Evolutionary conservation across 2,888 invertebrate species (phyloP).

Genomic region (Agriopis marginaria): DNA sequence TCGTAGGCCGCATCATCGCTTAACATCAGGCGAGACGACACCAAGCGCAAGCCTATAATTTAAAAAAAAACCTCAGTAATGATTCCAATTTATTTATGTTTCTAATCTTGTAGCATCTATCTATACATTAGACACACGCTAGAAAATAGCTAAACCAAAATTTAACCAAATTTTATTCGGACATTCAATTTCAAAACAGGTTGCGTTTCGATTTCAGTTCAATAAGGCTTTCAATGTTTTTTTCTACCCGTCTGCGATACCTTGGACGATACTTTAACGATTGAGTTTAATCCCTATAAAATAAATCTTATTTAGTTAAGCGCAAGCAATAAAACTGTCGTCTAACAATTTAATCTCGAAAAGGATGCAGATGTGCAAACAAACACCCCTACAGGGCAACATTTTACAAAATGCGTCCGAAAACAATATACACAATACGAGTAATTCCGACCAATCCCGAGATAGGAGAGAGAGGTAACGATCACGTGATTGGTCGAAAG

Average conservation of each 20-base stretch:
- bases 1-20: too few species aligned
- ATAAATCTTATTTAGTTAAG: slow-evolving; percentile 10
- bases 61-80: too few species aligned
- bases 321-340: slow-evolving; percentile 39
- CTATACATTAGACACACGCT: too few species aligned
- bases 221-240: too few species aligned
- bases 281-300: slow-evolving; percentile 2
- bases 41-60: too few species aligned
- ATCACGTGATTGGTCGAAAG: slow-evolving; percentile 37
- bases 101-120: too few species aligned
- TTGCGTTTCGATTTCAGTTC: too few species aligned
- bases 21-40: too few species aligned
- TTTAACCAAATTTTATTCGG: too few species aligned
- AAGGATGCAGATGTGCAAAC: slow-evolving; percentile 32
- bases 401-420: slow-evolving; percentile 25
- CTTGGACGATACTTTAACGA: not conserved
- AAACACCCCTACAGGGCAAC: slow-evolving; percentile 22
- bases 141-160: too few species aligned
- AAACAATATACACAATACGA: slow-evolving; percentile 22
- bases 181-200: too few species aligned
- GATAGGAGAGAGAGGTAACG: slow-evolving; percentile 23
- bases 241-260: not conserved
- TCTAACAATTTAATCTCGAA: slow-evolving; percentile 34
- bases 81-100: too few species aligned
- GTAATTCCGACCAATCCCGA: slow-evolving; percentile 36